phyloP scores from a whole-genome alignment of 2,888 invertebrate species.

The Lottia gigantea region DNA sequence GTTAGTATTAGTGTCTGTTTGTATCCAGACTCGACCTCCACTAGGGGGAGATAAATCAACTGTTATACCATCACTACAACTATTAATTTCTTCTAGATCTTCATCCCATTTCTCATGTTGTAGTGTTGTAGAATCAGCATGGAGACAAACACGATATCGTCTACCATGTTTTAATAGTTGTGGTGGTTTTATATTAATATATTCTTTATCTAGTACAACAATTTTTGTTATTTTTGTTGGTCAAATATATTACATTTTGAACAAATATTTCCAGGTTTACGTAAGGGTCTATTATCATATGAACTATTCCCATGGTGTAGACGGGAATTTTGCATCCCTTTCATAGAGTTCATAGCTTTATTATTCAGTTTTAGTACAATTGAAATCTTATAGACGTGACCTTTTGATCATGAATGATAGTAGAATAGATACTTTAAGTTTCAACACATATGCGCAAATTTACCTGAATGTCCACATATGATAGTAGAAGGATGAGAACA shows the following conservation, averaged over 20 bases:
- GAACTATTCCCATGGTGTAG: too few species aligned
- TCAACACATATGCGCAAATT: not conserved
- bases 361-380: too few species aligned
- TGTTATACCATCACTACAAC: conserved; percentile 48
- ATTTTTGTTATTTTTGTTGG: not conserved
- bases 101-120: conserved; percentile 37
- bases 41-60: conserved; percentile 40
- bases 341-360: too few species aligned
- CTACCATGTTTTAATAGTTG: conserved; percentile 29
- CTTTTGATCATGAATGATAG: too few species aligned
- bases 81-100: conserved; percentile 32
- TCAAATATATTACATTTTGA: not conserved
- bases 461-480: conserved; percentile 29
- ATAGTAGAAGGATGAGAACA: conserved; percentile 32
- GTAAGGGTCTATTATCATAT: too few species aligned
- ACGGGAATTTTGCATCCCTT: too few species aligned
- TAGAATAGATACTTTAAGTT: too few species aligned
- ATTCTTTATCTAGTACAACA: not conserved
- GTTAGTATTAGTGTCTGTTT: conserved; percentile 5
- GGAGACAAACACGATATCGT: conserved; percentile 37
- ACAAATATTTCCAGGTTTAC: too few species aligned
- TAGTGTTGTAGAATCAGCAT: conserved; percentile 30
- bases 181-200: not conserved
- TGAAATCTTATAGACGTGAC: too few species aligned
- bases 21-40: conserved; percentile 33